Evolutionary conservation across 1,140 invertebrate species (phyloP).

Genomic region (Octopus sinensis): DNA sequence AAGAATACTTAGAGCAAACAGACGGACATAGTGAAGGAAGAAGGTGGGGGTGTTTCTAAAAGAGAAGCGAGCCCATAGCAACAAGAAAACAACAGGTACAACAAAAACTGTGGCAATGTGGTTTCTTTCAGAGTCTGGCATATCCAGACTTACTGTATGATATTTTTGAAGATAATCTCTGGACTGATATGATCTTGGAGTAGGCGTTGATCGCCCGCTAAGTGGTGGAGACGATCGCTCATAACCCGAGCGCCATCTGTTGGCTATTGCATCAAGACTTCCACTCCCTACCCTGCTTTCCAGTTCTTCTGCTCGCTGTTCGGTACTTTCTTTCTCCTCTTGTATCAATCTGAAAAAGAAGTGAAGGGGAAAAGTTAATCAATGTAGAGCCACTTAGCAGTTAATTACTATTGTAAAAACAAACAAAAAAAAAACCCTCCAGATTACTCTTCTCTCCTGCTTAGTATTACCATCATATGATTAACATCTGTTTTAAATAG

Average conservation of each 20-base stretch:
- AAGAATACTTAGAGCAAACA: too few species aligned
- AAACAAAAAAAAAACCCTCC: too few species aligned
- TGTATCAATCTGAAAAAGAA: constrained; percentile 72
- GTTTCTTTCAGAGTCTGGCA: constrained; percentile 7
- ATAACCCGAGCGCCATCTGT: constrained; percentile 42
- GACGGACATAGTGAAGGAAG: too few species aligned
- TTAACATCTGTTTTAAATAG: too few species aligned
- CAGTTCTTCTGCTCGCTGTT: constrained; percentile 92
- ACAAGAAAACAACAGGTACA: not conserved
- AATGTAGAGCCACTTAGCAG: too few species aligned
- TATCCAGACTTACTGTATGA: constrained; percentile 68
- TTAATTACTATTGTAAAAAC: too few species aligned
- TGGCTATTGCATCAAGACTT: constrained; percentile 51
- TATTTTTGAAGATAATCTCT: constrained; percentile 77
- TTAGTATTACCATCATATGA: too few species aligned
- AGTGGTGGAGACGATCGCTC: constrained; percentile 68
- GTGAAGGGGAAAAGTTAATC: too few species aligned
- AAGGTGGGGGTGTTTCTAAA: too few species aligned
- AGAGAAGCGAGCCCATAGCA: too few species aligned
- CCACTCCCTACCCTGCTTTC: constrained; percentile 90
- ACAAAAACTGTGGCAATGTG: constrained; percentile 9
- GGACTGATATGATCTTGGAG: constrained; percentile 54
- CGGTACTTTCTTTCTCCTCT: constrained; percentile 95
- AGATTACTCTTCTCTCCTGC: too few species aligned
- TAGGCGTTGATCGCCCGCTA: constrained; percentile 75